Evolutionary conservation across 2,888 invertebrate species (phyloP).

Genomic region (Diogma glabrata): DNA sequence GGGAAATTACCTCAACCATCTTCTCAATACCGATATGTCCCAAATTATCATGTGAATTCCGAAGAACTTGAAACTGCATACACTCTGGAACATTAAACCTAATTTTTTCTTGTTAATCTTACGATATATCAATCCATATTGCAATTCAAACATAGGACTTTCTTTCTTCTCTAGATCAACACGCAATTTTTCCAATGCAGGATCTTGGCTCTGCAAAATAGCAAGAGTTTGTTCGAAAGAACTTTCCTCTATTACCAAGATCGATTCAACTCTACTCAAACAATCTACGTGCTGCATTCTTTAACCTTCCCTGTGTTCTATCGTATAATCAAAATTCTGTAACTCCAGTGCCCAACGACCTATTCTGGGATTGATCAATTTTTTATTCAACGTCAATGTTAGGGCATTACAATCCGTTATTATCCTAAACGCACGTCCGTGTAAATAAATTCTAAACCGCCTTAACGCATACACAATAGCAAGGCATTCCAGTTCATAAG

Average conservation of each 20-base stretch:
- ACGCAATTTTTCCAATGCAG: no score
- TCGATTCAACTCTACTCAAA: no score
- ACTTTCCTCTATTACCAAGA: no score
- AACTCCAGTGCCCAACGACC: no score
- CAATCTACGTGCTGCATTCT: no score
- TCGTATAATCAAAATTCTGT: no score
- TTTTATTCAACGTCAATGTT: neutral
- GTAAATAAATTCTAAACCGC: neutral
- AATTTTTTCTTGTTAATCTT: neutral
- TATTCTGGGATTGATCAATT: neutral
- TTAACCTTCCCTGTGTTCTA: no score
- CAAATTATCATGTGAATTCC: neutral
- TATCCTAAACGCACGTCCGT: neutral
- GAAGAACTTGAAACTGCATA: neutral
- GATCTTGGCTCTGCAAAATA: neutral
- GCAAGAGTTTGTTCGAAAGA: neutral
- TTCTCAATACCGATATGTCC: neutral
- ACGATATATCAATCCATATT: neutral
- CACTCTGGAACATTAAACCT: slow-evolving; percentile 8
- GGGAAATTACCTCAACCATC: neutral
- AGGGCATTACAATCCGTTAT: neutral
- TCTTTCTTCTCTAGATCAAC: neutral
- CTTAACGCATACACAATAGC: neutral
- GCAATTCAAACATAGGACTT: neutral
- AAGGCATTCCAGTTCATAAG: neutral